Evolutionary conservation across 2,888 invertebrate species (phyloP), one percentile per base, ranked within the genome.

Genomic region (Melinopterus prodromus): DNA sequence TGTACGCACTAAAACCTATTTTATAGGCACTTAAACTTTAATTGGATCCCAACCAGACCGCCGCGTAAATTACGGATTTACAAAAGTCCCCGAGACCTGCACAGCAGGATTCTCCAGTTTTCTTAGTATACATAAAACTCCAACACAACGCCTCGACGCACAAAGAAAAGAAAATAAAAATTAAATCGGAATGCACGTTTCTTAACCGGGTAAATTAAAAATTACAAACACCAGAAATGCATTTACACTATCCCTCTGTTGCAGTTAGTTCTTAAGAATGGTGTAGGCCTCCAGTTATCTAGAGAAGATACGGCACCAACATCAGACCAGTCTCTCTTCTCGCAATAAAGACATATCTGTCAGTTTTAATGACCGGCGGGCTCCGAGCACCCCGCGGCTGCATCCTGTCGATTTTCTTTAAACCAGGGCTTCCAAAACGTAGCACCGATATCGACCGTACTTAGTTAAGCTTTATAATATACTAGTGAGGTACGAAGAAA

Each of bases 301-400:
- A 53, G 53, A 53, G 12, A 53, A 53, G 53, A 53, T 53, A 53
- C 53, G 53, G 53, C 53, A 53, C 53, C 53, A 12, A 12, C 53
- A 53, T 9, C 53, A 53, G 53, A 53, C 26, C 53, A 53, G 53
- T 9, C 53, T 7, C 53, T 53, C 53, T 12, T 53, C 53, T 53
- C 53, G 9, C 53, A 53, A 53, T 53, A 53, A 53, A 53, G 53
- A 53, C 53, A 53, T 53, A 53, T 53, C 53, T 53, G 53, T 53
- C 53, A 53, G 72, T 72, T 72, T 72, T 72, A 36, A 72, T 53
- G 53, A 53, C 53, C 53, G 72, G 15, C 72, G 26, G 72, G 72
- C 72, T 16, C 36, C 72, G 7, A 16, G 15, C n/a, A 72, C 9
- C 7, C 72, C 26, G 16, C 14, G 72, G 15, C 35, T 53, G 53